Evolutionary conservation across 2,113 vertebrate genomes (phyloP), one percentile per base, ranked within the genome.

Genomic region (Tupaia tana): DNA sequence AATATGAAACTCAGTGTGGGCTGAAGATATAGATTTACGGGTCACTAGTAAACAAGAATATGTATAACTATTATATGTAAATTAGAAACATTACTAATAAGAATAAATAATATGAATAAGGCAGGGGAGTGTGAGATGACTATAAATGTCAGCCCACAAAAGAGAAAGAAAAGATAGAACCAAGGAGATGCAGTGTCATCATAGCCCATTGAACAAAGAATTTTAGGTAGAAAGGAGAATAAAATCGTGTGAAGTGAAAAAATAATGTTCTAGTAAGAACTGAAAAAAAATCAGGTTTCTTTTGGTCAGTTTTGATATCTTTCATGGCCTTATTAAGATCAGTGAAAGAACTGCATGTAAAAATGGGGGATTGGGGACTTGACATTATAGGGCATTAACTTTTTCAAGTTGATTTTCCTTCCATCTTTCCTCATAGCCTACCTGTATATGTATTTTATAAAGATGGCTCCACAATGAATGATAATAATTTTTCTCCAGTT

Each of bases 361-460:
- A 54, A 96, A 95, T 89, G n/a, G 34, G 7, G 22, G 43, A 43
- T 43, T 43, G 5, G 43, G 85, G 25, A 10, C 9, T 81, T 94
- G 22, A 2, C 77, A 56, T 66, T 66, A 85, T 25, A 91, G 13
- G 25, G 6, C n/a, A 90, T 85, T 80, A 92, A 67, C 31, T 88
- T 94, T 93, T 92, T 87, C 52, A 95, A 52, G 20, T 58, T 43
- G 27, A 77, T 70, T 89, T 95, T 91, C n/a, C 75, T 94, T 95
- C 69, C 89, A 12, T 67, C 12, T n/a, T 91, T 92, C 27, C 19
- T 86, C 31, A 77, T 83, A 77, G 43, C 59, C 11, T 73, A 64
- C 78, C n/a, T 93, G 19, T 73, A 66, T 69, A 34, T 70, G 9
- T 91, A 82, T 91, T 64, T 94, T 89, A 91, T 83, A 89, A 20